phyloP scores from a whole-genome alignment of 1,140 invertebrate species.

The Tribolium castaneum region DNA sequence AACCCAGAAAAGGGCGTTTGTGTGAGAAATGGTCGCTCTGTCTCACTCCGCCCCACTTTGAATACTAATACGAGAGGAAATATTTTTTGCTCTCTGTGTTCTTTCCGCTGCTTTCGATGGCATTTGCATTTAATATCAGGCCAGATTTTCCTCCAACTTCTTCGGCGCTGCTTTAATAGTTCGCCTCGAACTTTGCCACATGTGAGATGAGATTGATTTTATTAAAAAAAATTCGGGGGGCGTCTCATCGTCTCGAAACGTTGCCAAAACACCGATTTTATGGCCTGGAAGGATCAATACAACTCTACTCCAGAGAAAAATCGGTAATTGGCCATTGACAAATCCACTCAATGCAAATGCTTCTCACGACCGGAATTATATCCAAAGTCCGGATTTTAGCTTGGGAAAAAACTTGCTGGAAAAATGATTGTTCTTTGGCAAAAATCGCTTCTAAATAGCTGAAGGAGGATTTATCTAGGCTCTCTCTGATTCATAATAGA shows the following conservation, averaged over 20 bases:
- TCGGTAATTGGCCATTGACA: neutral
- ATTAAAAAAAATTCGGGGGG: neutral
- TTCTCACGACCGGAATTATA: neutral
- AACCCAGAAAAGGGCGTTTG: neutral
- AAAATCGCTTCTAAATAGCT: neutral
- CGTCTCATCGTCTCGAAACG: neutral
- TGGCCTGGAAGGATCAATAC: neutral
- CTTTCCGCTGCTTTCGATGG: slow-evolving; percentile 21
- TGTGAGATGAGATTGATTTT: neutral
- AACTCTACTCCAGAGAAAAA: neutral
- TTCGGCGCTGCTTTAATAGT: slow-evolving; percentile 9
- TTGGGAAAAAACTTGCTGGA: neutral
- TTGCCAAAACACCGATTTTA: neutral
- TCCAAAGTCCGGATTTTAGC: neutral
- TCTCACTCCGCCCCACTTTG: slow-evolving; percentile 15
- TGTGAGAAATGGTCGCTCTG: slow-evolving; percentile 4
- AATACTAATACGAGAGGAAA: slow-evolving; percentile 20
- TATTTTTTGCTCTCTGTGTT: slow-evolving; percentile 35
- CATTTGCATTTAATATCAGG: slow-evolving; percentile 30
- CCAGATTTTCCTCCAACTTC: neutral
- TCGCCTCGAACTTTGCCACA: neutral
- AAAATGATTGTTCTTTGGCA: neutral
- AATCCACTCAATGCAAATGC: neutral
- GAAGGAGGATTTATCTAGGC: neutral
- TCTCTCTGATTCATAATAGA: neutral